Conservation (phyloP, 1,140 invertebrate genomes). For the Babylonia areolata region DNA sequence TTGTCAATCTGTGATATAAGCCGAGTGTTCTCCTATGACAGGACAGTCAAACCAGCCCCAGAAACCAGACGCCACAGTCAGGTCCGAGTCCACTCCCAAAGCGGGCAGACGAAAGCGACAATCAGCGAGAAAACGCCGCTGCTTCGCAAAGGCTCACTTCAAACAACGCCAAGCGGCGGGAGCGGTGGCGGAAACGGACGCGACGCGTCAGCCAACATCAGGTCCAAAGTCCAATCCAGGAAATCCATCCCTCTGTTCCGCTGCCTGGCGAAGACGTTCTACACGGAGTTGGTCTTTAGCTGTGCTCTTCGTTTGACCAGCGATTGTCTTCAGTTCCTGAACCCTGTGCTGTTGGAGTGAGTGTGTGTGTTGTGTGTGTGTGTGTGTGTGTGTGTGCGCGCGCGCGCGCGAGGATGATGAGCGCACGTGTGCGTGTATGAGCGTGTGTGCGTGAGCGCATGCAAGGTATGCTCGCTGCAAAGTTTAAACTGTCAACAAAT, state of each 20-base stretch:
- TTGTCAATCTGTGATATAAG: too few species aligned
- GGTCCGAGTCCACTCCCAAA: too few species aligned
- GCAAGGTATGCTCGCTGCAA: background rate
- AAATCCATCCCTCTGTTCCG: background rate
- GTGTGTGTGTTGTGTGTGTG: background rate
- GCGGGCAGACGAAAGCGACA: background rate
- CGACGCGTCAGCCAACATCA: background rate
- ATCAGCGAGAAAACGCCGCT: background rate
- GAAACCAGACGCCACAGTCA: too few species aligned
- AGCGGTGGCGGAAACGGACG: background rate
- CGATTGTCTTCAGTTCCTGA: constrained; percentile 38
- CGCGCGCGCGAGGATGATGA: too few species aligned
- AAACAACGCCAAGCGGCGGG: background rate
- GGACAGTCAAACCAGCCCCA: too few species aligned
- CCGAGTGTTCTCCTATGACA: too few species aligned
- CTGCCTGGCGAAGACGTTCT: constrained; percentile 9
- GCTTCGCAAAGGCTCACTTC: background rate
- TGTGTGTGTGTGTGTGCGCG: too few species aligned
- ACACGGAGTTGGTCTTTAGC: constrained; percentile 22
- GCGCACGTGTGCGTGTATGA: too few species aligned
- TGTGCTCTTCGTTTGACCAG: constrained; percentile 21
- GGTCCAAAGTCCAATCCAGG: background rate
- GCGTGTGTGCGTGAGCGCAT: too few species aligned
- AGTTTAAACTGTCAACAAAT: too few species aligned
- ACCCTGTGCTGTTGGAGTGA: constrained; percentile 40